Evolutionary conservation across 2,113 vertebrate species (phyloP), one percentile per base, ranked within the genome.

Genomic region (Calidris pugnax): DNA sequence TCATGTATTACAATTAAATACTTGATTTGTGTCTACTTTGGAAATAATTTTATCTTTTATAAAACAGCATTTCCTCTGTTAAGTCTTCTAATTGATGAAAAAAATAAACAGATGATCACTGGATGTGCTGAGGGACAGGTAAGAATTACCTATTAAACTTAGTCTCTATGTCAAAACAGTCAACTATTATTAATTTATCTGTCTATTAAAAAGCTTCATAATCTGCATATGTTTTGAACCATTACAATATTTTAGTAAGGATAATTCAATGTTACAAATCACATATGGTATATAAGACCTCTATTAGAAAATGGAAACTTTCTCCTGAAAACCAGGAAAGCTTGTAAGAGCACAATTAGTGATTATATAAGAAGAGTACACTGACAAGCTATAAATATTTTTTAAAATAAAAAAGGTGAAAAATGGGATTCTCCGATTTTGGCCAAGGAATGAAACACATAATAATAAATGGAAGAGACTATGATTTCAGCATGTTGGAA

Each of bases 61-160:
- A 72, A n/a, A 18, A 9, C 59, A 99, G 99, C 97, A 4, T 98
- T 91, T 96, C 98, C 99, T 35, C 97, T 99, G 69, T 95, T 99
- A 57, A 98, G 98, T 91, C 79, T 98, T 39, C 91, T 97, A 50
- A 91, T 99, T 66, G 63, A 98, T 68, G 98, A 97, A 91, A 94
- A 97, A 68, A 98, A 95, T 37, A 96, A 89, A 66, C 98, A 99
- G 85, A 86, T 99, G 35, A 90, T 99, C 43, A 97, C 96, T 10
- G 99, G 99, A 39, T 98, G 98, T 95, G 89, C 97, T 62, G 98
- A 98, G 48, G 99, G 99, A 86, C 98, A 99, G 98, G 99, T 99
- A 94, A 91, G 72, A 39, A 55, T 50, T 67, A 50, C 12, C 11
- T 26, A 63, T 53, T 69, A 43, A 93, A 19, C 19, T 53, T 41